Conservation (phyloP, 2,113 vertebrate species). For the Oplegnathus fasciatus region DNA sequence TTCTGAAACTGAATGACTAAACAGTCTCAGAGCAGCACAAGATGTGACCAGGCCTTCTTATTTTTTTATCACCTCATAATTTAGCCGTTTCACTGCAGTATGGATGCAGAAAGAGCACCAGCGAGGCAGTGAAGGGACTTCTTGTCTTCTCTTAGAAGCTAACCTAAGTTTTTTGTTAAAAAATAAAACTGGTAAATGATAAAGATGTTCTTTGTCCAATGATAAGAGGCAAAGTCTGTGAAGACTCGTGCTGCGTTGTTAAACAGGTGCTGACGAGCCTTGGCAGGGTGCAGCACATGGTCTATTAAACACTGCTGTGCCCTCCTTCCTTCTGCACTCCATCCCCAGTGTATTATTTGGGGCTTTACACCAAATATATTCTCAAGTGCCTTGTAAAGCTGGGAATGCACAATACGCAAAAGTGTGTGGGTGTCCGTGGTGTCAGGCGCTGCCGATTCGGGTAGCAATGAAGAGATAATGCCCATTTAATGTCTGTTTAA, state of each 20-base stretch:
- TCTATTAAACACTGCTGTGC: conserved; percentile 12
- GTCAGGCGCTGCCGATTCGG: conserved; percentile 33
- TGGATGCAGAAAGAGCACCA: neutral
- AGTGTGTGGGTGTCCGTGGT: conserved; percentile 13
- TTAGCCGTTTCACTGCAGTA: neutral
- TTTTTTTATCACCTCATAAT: conserved; percentile 12
- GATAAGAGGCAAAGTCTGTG: neutral
- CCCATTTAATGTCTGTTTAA: conserved; percentile 43
- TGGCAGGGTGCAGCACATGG: conserved; percentile 6
- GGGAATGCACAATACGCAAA: neutral
- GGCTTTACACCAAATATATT: conserved; percentile 30
- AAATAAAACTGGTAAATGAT: neutral
- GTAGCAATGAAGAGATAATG: conserved; percentile 37
- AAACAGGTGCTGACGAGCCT: conserved; percentile 37
- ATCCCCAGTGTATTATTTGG: conserved; percentile 20
- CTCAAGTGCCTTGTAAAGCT: conserved; percentile 1
- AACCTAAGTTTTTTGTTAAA: neutral
- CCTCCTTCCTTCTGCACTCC: neutral
- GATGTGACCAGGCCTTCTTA: neutral
- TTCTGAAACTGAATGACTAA: conserved; percentile 33
- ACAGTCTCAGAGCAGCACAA: conserved; percentile 17
- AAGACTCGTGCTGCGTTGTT: neutral
- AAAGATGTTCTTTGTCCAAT: neutral
- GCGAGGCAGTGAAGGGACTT: neutral
- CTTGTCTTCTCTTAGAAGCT: neutral